Percentiles rank a stretch among this genome's conserved stretches.
These are phyloP conservation scores for Cheilosia vulpina DNA, from an alignment of 2,888 invertebrate species.

Conservation along the genomic window DNA sequence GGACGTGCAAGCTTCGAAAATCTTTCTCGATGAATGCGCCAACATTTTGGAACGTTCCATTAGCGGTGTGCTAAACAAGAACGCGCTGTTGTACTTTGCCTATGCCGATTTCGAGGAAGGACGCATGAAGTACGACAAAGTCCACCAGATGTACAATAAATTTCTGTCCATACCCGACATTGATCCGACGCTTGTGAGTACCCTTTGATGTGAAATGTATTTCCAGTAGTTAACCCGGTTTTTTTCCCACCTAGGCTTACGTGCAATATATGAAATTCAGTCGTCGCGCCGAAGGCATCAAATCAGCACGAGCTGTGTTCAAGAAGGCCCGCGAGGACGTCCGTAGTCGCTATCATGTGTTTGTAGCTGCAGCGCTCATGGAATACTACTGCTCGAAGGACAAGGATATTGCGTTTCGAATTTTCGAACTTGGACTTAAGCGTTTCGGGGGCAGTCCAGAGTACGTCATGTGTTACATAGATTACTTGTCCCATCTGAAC, in stretches of 20 bases:
- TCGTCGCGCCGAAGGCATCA: conserved; percentile 98
- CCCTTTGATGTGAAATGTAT: too few relatives aligned
- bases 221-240: background rate
- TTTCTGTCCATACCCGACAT: conserved; percentile 94
- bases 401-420: conserved; percentile 97
- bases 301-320: conserved; percentile 96
- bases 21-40: conserved; percentile 97
- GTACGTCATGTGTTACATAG: conserved; percentile 97
- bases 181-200: conserved; percentile 95
- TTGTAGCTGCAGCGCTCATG: conserved; percentile 98
- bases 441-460: conserved; percentile 98
- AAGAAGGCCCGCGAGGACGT: conserved; percentile 96
- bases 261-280: conserved; percentile 99
- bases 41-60: conserved; percentile 98
- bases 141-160: conserved; percentile 96
- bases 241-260: conserved; percentile 87
- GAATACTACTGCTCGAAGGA: conserved; percentile 99
- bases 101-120: conserved; percentile 99
- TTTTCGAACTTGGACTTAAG: conserved; percentile 98
- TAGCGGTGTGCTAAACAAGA: conserved; percentile 93
- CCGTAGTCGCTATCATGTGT: conserved; percentile 94
- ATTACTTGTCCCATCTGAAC: conserved; percentile 98
- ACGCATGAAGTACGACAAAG: conserved; percentile 97
- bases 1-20: conserved; percentile 96
- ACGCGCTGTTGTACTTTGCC: conserved; percentile 97